Conservation (phyloP, 2,888 invertebrate species). For the Rhagophthalmus giganteus region DNA sequence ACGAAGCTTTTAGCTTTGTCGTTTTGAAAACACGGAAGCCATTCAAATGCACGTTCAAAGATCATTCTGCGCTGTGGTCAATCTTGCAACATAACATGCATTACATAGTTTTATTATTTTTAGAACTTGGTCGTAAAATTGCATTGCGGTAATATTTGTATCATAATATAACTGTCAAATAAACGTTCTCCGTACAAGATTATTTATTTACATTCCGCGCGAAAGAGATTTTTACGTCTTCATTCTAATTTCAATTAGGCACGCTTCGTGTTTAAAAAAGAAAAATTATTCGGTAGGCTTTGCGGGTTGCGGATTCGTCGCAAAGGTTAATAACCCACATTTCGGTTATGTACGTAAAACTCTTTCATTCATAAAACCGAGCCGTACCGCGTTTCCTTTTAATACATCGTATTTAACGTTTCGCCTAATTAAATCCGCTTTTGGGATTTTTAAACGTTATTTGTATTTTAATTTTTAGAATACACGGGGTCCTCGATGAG, state of each 20-base stretch:
- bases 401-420: neutral
- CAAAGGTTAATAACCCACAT: constrained; percentile 28
- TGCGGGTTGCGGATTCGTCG: constrained; percentile 11
- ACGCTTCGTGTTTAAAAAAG: constrained; percentile 2
- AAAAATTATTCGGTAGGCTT: neutral
- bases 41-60: constrained; percentile 27
- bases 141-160: constrained; percentile 17
- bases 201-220: neutral
- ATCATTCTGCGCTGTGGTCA: constrained; percentile 26
- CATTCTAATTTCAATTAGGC: constrained; percentile 8
- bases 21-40: constrained; percentile 31
- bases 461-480: neutral
- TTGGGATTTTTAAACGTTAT: neutral
- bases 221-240: too few relatives aligned
- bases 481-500: too few relatives aligned
- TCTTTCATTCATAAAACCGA: constrained; percentile 28
- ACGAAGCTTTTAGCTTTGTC: constrained; percentile 21
- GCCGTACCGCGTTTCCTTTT: neutral
- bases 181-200: neutral
- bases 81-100: constrained; percentile 18
- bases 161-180: constrained; percentile 3
- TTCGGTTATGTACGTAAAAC: constrained; percentile 19
- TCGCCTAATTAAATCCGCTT: neutral
- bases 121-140: constrained; percentile 27
- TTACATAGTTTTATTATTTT: constrained; percentile 26